Evolutionary conservation across 2,888 invertebrate species (phyloP).

Genomic region (Macrosiphum euphorbiae): DNA sequence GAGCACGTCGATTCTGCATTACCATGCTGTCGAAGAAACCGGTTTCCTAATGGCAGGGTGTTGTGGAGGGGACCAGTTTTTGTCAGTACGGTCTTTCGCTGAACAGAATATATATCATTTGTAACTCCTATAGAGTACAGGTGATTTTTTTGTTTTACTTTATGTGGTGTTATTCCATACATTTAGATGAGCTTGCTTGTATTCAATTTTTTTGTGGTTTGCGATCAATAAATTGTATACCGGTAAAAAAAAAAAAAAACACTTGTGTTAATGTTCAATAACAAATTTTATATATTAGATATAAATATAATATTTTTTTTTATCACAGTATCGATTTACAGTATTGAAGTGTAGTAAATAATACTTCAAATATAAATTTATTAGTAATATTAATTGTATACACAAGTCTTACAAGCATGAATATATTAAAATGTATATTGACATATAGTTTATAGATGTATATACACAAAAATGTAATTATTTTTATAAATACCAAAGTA

Average conservation of each 20-base stretch:
- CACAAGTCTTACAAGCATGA: background rate
- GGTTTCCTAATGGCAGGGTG: no score
- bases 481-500: background rate
- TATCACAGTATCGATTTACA: constrained; percentile 48
- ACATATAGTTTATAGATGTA: background rate
- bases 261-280: constrained; percentile 16
- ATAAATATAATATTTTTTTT: constrained; percentile 37
- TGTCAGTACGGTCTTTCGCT: no score
- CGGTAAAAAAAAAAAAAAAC: background rate
- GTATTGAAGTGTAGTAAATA: constrained; percentile 38
- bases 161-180: background rate
- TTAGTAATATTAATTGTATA: background rate
- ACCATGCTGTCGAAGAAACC: no score
- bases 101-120: background rate
- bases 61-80: no score
- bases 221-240: background rate
- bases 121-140: background rate
- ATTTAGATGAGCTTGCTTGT: background rate
- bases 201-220: background rate
- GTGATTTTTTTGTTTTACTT: background rate
- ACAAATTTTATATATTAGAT: constrained; percentile 32
- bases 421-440: background rate
- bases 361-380: constrained; percentile 21
- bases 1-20: no score
- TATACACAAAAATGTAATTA: background rate